These are phyloP conservation scores for Pygoscelis antarcticus DNA, from an alignment of 2,113 vertebrate species.

Conservation along the genomic window DNA sequence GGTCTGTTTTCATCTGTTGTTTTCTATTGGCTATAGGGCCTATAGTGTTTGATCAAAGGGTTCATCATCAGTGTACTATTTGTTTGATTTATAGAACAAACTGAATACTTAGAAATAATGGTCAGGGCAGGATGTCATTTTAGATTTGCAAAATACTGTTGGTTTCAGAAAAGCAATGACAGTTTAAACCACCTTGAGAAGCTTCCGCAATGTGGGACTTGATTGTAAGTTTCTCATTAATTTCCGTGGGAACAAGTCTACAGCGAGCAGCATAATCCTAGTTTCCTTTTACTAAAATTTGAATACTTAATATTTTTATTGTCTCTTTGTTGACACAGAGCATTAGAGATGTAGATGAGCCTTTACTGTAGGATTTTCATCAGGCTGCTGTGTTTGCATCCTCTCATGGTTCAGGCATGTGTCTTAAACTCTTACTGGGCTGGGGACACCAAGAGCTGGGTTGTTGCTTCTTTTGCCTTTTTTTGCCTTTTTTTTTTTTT, in stretches of 20 bases:
- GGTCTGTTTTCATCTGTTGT: not conserved
- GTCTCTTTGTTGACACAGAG: not conserved
- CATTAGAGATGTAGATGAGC: not conserved
- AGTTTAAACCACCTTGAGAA: not conserved
- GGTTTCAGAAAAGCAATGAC: not conserved
- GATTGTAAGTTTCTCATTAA: not conserved
- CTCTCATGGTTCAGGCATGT: not conserved
- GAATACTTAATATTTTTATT: conserved; percentile 9
- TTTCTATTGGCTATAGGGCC: not conserved
- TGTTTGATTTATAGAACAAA: conserved; percentile 18
- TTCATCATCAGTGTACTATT: not conserved
- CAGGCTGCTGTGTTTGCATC: not conserved
- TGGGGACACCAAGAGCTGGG: not conserved
- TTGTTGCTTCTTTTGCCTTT: not conserved
- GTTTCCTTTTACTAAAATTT: not conserved
- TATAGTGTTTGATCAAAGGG: not conserved
- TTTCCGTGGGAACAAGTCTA: not conserved
- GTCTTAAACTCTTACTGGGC: not conserved
- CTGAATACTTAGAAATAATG: not conserved
- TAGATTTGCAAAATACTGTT: not conserved
- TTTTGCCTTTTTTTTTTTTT: not conserved
- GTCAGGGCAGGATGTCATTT: not conserved
- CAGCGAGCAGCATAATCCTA: not conserved
- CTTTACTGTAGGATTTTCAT: not conserved
- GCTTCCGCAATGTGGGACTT: not conserved